Conservation (phyloP, 2,113 vertebrate genomes). For the Poeciliopsis prolifica region DNA sequence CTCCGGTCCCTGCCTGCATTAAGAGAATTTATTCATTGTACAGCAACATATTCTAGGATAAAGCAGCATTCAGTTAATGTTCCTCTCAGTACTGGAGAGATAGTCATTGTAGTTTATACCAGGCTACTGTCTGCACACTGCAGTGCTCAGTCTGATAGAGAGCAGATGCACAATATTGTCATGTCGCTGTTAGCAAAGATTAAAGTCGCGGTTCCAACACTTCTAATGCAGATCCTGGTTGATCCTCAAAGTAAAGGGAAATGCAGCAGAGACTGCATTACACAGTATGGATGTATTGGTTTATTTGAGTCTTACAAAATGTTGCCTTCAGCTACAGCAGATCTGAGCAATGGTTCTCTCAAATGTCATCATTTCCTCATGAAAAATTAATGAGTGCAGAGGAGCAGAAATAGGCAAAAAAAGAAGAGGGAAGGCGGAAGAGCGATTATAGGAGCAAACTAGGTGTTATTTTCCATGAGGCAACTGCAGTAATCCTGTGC, state of each 20-base stretch:
- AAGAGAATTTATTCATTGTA: background rate
- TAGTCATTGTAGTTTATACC: background rate
- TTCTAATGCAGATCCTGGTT: background rate
- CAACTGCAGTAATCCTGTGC: conserved; percentile 37
- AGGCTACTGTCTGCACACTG: background rate
- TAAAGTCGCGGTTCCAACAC: background rate
- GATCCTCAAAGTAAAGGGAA: background rate
- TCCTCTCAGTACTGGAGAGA: conserved; percentile 3
- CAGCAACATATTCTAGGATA: conserved; percentile 13
- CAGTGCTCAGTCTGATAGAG: background rate
- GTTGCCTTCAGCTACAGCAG: background rate
- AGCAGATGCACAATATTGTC: background rate
- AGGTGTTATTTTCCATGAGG: conserved; percentile 50
- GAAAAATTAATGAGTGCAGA: conserved; percentile 38
- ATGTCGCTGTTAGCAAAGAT: conserved; percentile 1
- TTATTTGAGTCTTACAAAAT: background rate
- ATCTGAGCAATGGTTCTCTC: conserved; percentile 8
- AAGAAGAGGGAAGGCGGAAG: conserved; percentile 12
- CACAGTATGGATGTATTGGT: background rate
- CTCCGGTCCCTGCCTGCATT: background rate
- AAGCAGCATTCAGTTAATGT: background rate
- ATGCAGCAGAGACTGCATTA: background rate
- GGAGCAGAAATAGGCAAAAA: conserved; percentile 17
- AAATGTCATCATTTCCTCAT: conserved; percentile 3
- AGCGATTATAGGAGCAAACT: conserved; percentile 2